phyloP scores from a whole-genome alignment of 1,140 invertebrate genomes.

The Ganaspis sp. region DNA sequence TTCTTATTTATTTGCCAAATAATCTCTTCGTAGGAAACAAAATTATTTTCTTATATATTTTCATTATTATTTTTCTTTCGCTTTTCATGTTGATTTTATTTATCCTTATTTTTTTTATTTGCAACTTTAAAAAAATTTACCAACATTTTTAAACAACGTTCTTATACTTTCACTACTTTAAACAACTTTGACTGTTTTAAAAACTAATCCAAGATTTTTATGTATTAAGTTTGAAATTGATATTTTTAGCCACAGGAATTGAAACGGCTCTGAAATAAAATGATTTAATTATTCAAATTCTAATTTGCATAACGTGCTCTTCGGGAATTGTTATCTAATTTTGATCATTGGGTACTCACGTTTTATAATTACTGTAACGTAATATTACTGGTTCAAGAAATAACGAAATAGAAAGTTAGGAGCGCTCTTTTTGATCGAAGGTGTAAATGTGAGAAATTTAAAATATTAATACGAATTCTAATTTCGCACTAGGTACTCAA shows the following conservation, averaged over 20 bases:
- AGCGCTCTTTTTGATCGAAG: not conserved
- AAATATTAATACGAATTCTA: not conserved
- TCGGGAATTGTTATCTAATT: not conserved
- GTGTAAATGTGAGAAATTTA: not conserved
- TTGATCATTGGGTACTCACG: not conserved
- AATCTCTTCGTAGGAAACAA: too few species aligned
- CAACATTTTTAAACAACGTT: too few species aligned
- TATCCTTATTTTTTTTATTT: too few species aligned
- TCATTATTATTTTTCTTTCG: too few species aligned
- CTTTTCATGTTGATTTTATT: too few species aligned
- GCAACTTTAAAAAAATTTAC: too few species aligned
- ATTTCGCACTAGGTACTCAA: constrained; percentile 9
- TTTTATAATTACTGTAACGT: not conserved
- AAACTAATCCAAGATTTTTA: too few species aligned
- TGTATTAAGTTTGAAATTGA: too few species aligned
- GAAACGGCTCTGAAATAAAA: not conserved
- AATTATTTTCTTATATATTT: too few species aligned
- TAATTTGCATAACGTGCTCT: not conserved
- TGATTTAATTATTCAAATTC: not conserved
- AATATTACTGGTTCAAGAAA: constrained; percentile 1
- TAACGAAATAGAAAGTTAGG: not conserved
- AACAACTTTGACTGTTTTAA: too few species aligned
- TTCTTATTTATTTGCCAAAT: not conserved
- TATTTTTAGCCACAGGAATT: too few species aligned
- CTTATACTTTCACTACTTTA: too few species aligned